Percentiles rank a stretch among this genome's conserved stretches.
Evolutionary conservation across 35 echinoderm and acorn worm species (phyloP).

Genomic region (Apostichopus parvimensis): DNA sequence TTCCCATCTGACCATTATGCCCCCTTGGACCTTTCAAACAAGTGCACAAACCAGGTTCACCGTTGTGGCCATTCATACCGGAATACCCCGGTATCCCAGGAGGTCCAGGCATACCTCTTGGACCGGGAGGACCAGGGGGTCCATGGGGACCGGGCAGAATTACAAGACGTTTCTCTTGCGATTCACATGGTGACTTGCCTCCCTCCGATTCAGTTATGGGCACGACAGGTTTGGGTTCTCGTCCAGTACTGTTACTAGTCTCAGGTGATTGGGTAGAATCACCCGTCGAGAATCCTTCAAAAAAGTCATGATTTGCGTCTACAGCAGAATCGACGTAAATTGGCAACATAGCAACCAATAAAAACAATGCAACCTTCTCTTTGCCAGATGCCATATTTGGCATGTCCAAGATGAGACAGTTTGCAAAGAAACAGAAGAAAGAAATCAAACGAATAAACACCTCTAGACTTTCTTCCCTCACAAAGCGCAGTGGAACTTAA

Average conservation of each 20-base stretch:
- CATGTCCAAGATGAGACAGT: no score
- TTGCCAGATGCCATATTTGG: no score
- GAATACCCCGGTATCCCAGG: slow-evolving; percentile 39
- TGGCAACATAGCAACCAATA: background rate
- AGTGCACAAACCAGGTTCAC: slow-evolving; percentile 27
- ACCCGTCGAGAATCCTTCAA: background rate
- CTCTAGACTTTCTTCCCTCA: no score
- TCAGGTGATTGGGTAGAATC: background rate
- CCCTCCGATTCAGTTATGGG: background rate
- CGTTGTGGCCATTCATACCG: slow-evolving; percentile 46
- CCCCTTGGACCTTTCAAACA: slow-evolving; percentile 16
- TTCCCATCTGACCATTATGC: background rate
- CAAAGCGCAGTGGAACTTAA: no score
- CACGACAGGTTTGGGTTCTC: background rate
- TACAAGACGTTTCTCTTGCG: background rate
- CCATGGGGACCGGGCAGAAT: slow-evolving; percentile 43
- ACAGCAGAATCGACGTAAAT: slow-evolving; percentile 1
- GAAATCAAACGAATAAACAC: no score
- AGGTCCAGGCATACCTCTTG: slow-evolving; percentile 17
- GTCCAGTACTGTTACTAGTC: background rate
- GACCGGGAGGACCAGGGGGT: background rate
- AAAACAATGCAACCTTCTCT: background rate
- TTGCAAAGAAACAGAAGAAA: no score
- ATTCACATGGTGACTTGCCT: background rate
- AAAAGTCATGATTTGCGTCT: slow-evolving; percentile 30